Percentiles rank a stretch among this genome's conserved stretches.
phyloP scores from a whole-genome alignment of 2,888 invertebrate genomes.

The Cistogaster globosa region DNA sequence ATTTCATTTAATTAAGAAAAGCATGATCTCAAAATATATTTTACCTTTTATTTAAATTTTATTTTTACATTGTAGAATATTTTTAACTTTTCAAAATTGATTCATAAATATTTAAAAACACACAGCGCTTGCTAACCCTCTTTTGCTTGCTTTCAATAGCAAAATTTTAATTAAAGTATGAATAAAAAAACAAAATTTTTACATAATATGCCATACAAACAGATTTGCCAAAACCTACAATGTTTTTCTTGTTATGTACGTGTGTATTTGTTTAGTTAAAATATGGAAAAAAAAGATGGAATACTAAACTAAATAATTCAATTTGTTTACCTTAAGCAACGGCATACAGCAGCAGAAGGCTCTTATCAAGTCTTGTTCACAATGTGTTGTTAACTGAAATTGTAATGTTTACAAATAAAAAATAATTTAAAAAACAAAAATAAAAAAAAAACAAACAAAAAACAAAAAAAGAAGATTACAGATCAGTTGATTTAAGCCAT shows the following conservation, averaged over 20 bases:
- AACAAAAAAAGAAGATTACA: background rate
- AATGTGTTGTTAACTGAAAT: constrained; percentile 7
- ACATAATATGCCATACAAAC: background rate
- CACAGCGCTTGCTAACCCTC: background rate
- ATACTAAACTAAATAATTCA: constrained; percentile 12
- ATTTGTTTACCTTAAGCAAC: constrained; percentile 50
- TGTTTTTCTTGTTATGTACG: constrained; percentile 32
- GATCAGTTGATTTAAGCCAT: constrained; percentile 57
- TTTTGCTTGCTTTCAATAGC: background rate
- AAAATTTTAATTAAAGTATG: constrained; percentile 40
- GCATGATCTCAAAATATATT: too few species aligned
- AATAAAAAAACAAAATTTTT: background rate
- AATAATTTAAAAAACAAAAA: background rate
- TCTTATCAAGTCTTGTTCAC: background rate
- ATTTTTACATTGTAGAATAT: background rate
- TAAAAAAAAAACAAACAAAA: too few species aligned
- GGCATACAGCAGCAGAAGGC: background rate
- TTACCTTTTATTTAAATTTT: too few species aligned
- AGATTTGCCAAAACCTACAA: constrained; percentile 15
- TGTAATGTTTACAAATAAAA: constrained; percentile 26
- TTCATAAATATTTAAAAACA: background rate
- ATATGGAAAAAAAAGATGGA: constrained; percentile 9
- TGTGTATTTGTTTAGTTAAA: constrained; percentile 11
- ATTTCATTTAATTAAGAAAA: too few species aligned
- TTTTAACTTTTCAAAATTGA: background rate